phyloP scores from a whole-genome alignment of 2,113 vertebrate species.

The Rhinoptilus africanus region DNA sequence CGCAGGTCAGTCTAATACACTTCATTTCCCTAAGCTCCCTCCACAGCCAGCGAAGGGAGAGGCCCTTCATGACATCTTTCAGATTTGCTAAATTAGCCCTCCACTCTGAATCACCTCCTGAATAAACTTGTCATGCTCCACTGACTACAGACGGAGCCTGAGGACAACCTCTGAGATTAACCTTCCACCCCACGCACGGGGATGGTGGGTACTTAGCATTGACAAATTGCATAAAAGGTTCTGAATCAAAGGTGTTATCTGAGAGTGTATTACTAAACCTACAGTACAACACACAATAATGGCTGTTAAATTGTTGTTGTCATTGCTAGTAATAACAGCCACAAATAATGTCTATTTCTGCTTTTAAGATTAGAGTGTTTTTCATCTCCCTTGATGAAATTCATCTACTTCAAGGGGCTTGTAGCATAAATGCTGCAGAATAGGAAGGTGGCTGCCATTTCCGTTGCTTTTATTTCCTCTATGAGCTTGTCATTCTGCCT shows the following conservation, averaged over 20 bases:
- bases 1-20: not conserved
- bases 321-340: not conserved
- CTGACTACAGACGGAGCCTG: not conserved
- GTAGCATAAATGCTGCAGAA: not conserved
- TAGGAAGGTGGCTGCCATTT: not conserved
- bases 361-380: not conserved
- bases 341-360: not conserved
- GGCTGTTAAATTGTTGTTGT: not conserved
- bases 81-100: constrained; percentile 13
- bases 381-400: not conserved
- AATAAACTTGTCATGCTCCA: constrained; percentile 19
- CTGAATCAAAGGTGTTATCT: not conserved
- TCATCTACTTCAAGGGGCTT: not conserved
- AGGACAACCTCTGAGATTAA: constrained; percentile 11
- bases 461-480: not conserved
- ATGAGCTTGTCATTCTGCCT: not conserved
- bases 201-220: not conserved
- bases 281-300: not conserved
- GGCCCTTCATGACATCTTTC: not conserved
- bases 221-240: not conserved
- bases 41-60: not conserved
- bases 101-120: not conserved
- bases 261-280: not conserved
- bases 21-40: constrained; percentile 20
- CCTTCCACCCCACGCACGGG: not conserved